Evolutionary conservation across 2,888 invertebrate genomes (phyloP).

Genomic region (Agonopterix heracliana): DNA sequence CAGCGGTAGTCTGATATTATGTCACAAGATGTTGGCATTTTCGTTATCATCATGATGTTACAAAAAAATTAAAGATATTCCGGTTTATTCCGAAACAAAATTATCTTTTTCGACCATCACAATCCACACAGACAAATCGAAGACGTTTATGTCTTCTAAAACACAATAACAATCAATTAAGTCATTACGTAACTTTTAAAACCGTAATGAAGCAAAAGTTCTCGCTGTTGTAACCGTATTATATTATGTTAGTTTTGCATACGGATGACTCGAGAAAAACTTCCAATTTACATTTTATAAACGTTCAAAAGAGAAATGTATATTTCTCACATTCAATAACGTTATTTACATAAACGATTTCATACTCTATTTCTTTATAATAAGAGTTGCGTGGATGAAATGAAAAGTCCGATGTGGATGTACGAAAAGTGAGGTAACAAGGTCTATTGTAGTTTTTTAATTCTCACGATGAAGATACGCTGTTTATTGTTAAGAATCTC

Average conservation of each 20-base stretch:
- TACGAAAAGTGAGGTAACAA: constrained; percentile 18
- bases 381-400: constrained; percentile 8
- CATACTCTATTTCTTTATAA: constrained; percentile 3
- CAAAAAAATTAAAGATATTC: too few relatives aligned
- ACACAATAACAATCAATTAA: too few relatives aligned
- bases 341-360: not conserved
- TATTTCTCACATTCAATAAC: not conserved
- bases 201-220: too few relatives aligned
- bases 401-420: constrained; percentile 8
- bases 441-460: constrained; percentile 15
- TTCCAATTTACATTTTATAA: not conserved
- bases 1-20: too few relatives aligned
- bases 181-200: too few relatives aligned
- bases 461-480: constrained; percentile 23
- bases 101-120: too few relatives aligned
- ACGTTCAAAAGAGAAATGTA: not conserved
- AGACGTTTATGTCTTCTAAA: too few relatives aligned
- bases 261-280: constrained; percentile 2
- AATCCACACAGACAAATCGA: too few relatives aligned
- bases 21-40: too few relatives aligned
- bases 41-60: too few relatives aligned
- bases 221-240: too few relatives aligned
- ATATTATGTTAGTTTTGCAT: not conserved
- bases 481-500: constrained; percentile 11
- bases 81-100: too few relatives aligned